Conservation (phyloP, 2,113 vertebrate genomes). For the Gymnocephalus cernua region DNA sequence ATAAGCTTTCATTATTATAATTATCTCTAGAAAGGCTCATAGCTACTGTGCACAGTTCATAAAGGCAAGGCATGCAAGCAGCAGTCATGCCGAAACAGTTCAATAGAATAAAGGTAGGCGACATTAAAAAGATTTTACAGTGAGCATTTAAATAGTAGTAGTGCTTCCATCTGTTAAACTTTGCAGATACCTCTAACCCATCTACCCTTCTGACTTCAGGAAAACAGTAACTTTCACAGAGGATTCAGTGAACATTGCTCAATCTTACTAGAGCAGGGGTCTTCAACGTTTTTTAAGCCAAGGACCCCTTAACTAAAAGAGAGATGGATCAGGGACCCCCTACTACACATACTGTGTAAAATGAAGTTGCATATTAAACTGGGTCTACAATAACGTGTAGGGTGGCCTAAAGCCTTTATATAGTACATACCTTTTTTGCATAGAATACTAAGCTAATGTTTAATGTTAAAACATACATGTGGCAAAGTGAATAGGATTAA, state of each 20-base stretch:
- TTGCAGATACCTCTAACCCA: conserved; percentile 1
- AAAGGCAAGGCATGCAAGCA: conserved; percentile 81
- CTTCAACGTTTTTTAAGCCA: too few species aligned
- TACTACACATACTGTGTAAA: too few species aligned
- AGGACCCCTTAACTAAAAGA: too few species aligned
- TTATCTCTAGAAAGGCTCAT: conserved; percentile 61
- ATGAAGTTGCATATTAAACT: too few species aligned
- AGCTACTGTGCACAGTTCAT: conserved; percentile 66
- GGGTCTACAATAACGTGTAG: too few species aligned
- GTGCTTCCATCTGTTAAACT: conserved; percentile 31
- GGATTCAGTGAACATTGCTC: conserved; percentile 6
- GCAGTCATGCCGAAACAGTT: conserved; percentile 68
- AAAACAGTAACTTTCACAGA: conserved; percentile 19
- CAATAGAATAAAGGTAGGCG: conserved; percentile 57
- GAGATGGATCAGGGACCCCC: too few species aligned
- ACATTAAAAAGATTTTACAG: conserved; percentile 59
- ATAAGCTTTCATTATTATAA: conserved; percentile 49
- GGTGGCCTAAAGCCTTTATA: too few species aligned
- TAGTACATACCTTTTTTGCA: too few species aligned
- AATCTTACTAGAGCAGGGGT: neutral
- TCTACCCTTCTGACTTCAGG: neutral
- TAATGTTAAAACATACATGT: too few species aligned
- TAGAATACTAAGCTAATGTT: too few species aligned
- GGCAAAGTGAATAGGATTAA: too few species aligned
- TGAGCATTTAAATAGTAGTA: conserved; percentile 28